Conservation (phyloP, 2,113 vertebrate genomes). For the Kryptolebias marmoratus region DNA sequence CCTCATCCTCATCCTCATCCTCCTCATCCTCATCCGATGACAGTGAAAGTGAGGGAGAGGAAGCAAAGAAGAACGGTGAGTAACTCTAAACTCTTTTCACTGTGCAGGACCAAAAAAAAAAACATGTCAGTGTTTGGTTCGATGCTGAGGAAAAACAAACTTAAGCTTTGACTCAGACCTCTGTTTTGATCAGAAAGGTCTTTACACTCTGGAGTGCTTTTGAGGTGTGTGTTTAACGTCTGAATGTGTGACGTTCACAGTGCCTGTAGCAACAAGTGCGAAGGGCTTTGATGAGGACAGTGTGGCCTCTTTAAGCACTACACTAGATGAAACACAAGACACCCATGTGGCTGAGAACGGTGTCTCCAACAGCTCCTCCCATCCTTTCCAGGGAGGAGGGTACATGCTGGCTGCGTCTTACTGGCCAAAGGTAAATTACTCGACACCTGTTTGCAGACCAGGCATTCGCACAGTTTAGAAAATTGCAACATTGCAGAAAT, state of each 20-base stretch:
- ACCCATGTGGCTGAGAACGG: slow-evolving; percentile 91
- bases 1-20: slow-evolving; percentile 90
- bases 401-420: slow-evolving; percentile 95
- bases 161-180: too few relatives aligned
- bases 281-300: slow-evolving; percentile 98
- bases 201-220: not conserved
- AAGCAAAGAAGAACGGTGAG: slow-evolving; percentile 79
- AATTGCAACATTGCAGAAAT: not conserved
- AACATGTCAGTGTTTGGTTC: too few relatives aligned
- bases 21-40: slow-evolving; percentile 94
- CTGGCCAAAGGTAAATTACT: slow-evolving; percentile 92
- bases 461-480: not conserved
- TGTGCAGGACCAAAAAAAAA: not conserved
- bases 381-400: slow-evolving; percentile 89
- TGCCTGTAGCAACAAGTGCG: slow-evolving; percentile 83
- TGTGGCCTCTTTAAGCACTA: slow-evolving; percentile 90
- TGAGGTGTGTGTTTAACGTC: not conserved
- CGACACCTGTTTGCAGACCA: not conserved
- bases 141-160: too few relatives aligned
- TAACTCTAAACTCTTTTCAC: not conserved
- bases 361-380: slow-evolving; percentile 82
- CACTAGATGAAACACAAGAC: slow-evolving; percentile 93
- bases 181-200: not conserved
- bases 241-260: slow-evolving; percentile 46
- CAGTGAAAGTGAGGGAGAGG: slow-evolving; percentile 89